phyloP scores from a whole-genome alignment of 2,888 invertebrate genomes.

The Encarsia formosa region DNA sequence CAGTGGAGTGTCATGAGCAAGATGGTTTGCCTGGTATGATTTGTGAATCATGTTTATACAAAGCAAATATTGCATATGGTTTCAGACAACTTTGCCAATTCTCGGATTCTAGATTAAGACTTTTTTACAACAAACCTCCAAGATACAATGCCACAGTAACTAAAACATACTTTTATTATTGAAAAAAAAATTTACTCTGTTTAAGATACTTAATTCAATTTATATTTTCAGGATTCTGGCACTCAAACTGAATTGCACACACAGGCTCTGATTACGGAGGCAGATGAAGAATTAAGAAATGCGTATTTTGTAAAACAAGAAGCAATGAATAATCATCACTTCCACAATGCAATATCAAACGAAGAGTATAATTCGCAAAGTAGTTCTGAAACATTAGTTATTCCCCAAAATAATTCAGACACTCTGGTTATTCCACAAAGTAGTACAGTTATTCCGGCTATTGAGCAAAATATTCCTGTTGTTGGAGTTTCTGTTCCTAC shows the following conservation, averaged over 20 bases:
- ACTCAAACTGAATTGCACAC: constrained; percentile 45
- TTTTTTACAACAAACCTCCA: constrained; percentile 45
- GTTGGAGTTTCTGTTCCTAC: constrained; percentile 24
- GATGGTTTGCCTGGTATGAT: constrained; percentile 48
- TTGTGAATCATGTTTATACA: constrained; percentile 46
- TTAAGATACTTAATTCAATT: constrained; percentile 3
- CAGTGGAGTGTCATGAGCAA: constrained; percentile 45
- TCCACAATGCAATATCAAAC: constrained; percentile 25
- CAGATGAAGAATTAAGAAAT: constrained; percentile 32
- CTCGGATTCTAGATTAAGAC: constrained; percentile 44
- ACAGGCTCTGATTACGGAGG: constrained; percentile 37
- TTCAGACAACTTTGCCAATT: constrained; percentile 48
- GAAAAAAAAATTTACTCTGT: no score
- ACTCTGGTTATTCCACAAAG: no score
- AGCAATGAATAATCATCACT: constrained; percentile 30
- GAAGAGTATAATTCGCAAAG: constrained; percentile 36
- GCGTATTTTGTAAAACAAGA: constrained; percentile 45
- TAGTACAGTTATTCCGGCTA: constrained; percentile 17
- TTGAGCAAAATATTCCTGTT: constrained; percentile 14
- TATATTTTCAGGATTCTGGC: constrained; percentile 39
- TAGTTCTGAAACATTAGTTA: no score
- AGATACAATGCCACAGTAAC: constrained; percentile 31
- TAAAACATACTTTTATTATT: no score
- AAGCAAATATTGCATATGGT: constrained; percentile 47
- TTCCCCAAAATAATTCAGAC: constrained; percentile 17